Conservation (phyloP, 2,888 invertebrate genomes). For the Ormyrus thymus region DNA sequence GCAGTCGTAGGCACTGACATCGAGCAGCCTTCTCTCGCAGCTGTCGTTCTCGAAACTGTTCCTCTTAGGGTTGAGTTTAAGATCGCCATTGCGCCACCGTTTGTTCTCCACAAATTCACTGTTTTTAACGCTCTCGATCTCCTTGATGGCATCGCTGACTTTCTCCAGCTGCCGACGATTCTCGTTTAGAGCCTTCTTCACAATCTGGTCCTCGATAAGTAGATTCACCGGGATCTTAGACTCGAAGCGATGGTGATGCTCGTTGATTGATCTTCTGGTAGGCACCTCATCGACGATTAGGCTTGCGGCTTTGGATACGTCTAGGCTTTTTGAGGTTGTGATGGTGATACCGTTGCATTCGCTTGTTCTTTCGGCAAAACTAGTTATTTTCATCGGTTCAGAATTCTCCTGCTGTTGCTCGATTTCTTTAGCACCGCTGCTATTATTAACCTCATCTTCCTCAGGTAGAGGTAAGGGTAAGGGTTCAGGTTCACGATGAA, state of each 20-base stretch:
- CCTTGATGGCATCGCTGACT: constrained; percentile 72
- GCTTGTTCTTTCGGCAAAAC: constrained; percentile 58
- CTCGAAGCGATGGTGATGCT: constrained; percentile 55
- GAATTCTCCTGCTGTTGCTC: neutral
- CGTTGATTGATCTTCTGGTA: constrained; percentile 56
- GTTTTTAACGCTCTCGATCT: constrained; percentile 71
- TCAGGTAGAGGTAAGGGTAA: neutral
- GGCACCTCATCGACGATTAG: constrained; percentile 54
- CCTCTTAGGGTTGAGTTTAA: constrained; percentile 59
- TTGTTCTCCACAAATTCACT: constrained; percentile 62
- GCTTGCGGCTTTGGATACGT: constrained; percentile 59
- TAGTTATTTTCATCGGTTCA: constrained; percentile 42
- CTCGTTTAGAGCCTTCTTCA: constrained; percentile 72
- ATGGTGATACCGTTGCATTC: constrained; percentile 66
- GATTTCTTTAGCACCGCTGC: neutral
- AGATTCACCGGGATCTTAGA: constrained; percentile 72
- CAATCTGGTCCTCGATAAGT: constrained; percentile 72
- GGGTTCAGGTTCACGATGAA: constrained; percentile 6
- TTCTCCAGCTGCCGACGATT: constrained; percentile 71
- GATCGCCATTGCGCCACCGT: constrained; percentile 52
- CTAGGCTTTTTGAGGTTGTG: constrained; percentile 64
- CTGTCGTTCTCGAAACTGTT: constrained; percentile 67
- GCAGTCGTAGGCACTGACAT: constrained; percentile 59
- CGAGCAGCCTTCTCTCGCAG: constrained; percentile 58
- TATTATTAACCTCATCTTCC: neutral